These are phyloP conservation scores for Dipodomys stephensi DNA, from an alignment of 2,113 vertebrate species.

Conservation along the genomic window DNA sequence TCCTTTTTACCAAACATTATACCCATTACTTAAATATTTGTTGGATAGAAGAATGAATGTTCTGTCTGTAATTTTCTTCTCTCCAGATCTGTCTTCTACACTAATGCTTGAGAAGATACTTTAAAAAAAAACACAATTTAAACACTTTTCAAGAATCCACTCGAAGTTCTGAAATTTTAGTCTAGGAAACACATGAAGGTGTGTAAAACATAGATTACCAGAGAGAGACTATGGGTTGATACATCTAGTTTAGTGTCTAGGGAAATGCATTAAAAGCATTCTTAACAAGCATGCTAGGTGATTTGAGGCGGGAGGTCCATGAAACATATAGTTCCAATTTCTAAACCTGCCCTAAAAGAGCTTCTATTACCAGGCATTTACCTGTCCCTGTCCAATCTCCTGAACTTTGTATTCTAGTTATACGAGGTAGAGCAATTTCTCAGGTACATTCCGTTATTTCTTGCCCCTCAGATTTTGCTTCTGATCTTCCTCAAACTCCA, in stretches of 20 bases:
- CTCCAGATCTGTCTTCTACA: background rate
- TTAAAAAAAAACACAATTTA: background rate
- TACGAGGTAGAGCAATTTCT: background rate
- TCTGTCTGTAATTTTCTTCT: background rate
- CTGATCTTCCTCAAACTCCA: background rate
- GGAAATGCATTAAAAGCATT: background rate
- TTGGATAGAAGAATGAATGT: background rate
- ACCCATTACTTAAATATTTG: background rate
- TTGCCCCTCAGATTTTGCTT: background rate
- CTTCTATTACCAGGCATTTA: background rate
- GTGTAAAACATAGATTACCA: background rate
- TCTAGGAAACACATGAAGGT: background rate
- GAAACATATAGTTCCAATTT: background rate
- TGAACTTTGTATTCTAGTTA: background rate
- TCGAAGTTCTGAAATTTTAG: background rate
- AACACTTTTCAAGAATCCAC: background rate
- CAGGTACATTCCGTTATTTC: background rate
- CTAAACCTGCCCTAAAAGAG: background rate
- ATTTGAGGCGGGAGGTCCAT: background rate
- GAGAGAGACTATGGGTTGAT: background rate
- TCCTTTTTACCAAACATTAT: background rate
- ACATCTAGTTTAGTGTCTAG: background rate
- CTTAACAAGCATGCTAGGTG: background rate
- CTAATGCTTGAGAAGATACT: background rate
- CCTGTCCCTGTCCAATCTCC: background rate